Percentiles rank a stretch among this genome's conserved stretches.
Evolutionary conservation across 2,888 invertebrate species (phyloP).

Genomic region (Scaptomyza reducta): DNA sequence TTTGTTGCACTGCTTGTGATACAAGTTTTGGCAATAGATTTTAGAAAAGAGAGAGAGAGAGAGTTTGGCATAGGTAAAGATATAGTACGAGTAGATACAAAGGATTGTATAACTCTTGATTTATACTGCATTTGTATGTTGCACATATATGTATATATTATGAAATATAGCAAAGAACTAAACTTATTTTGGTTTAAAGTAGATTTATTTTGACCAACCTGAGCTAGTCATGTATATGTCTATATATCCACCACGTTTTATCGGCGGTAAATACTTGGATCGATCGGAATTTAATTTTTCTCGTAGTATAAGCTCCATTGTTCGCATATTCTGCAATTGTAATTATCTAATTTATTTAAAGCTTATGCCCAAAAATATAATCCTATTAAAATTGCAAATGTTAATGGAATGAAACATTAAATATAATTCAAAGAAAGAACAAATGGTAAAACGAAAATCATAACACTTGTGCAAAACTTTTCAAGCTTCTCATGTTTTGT

Average conservation of each 20-base stretch:
- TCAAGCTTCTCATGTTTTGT: slow-evolving; percentile 40
- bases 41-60: slow-evolving; percentile 51
- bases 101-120: slow-evolving; percentile 46
- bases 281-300: slow-evolving; percentile 89
- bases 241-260: slow-evolving; percentile 92
- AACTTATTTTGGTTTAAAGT: slow-evolving; percentile 25
- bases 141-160: slow-evolving; percentile 41
- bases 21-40: slow-evolving; percentile 57
- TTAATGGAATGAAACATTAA: slow-evolving; percentile 3
- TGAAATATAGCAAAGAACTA: slow-evolving; percentile 53
- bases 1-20: slow-evolving; percentile 39
- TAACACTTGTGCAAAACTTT: slow-evolving; percentile 33
- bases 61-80: slow-evolving; percentile 54
- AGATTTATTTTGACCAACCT: slow-evolving; percentile 86
- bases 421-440: neutral
- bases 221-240: slow-evolving; percentile 94
- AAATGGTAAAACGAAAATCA: neutral
- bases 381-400: slow-evolving; percentile 25
- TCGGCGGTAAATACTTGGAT: slow-evolving; percentile 92
- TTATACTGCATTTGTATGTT: slow-evolving; percentile 43
- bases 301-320: slow-evolving; percentile 91
- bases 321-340: slow-evolving; percentile 87
- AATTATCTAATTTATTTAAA: slow-evolving; percentile 28
- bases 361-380: slow-evolving; percentile 15
- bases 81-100: slow-evolving; percentile 39